A percentile compares a stretch with the other conserved stretches of the same genome.
These are phyloP conservation scores for Proteles cristata DNA, from an alignment of 2,113 vertebrate species.

Conservation along the genomic window DNA sequence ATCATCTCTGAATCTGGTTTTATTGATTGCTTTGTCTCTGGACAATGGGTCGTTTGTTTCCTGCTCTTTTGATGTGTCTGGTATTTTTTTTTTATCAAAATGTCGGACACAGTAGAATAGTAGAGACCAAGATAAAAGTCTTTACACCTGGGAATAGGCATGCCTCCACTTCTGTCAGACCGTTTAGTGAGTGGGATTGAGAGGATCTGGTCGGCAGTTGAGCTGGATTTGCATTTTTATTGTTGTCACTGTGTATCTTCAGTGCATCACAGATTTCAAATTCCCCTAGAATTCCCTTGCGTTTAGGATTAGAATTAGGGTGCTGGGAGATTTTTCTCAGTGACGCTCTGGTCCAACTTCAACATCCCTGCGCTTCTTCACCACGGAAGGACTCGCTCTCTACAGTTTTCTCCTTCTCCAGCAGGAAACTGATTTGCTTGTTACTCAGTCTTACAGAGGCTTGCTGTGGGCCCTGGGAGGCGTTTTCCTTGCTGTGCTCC, in stretches of 20 bases:
- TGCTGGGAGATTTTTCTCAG: not conserved
- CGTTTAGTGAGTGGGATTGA: not conserved
- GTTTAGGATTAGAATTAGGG: not conserved
- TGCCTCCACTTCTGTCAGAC: not conserved
- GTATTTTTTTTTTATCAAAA: not conserved
- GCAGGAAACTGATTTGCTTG: not conserved
- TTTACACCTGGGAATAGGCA: not conserved
- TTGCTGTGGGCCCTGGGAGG: not conserved
- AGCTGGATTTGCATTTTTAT: not conserved
- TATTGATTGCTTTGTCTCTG: conserved; percentile 1
- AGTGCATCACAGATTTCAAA: not conserved
- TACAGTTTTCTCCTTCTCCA: not conserved
- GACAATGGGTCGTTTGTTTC: not conserved
- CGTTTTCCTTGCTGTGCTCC: not conserved
- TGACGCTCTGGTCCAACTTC: not conserved
- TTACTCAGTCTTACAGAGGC: not conserved
- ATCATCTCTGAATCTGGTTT: not conserved
- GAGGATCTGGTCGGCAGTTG: not conserved
- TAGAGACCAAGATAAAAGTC: not conserved
- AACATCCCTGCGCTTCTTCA: not conserved
- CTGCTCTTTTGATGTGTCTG: not conserved
- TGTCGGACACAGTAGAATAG: not conserved
- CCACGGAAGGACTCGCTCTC: not conserved
- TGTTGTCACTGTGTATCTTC: not conserved
- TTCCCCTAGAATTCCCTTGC: not conserved